Base-by-base conservation (phyloP, 2,888 invertebrate genomes). In the Dyspetes luteomarginatus region DNA sequence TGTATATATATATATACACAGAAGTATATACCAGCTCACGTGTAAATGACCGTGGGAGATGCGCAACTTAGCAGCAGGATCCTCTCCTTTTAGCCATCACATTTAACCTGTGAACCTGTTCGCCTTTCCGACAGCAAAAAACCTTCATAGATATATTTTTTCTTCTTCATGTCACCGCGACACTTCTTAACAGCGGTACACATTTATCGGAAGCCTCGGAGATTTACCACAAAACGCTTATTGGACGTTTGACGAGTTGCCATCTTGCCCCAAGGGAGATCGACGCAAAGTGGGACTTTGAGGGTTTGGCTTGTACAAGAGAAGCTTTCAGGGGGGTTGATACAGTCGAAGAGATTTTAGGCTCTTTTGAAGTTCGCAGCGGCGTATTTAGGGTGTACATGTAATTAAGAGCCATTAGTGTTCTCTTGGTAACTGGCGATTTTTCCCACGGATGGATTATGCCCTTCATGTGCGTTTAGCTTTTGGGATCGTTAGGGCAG, bases 31-130 rank as follows among this genome's bases (percentile, higher is more conserved):
- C 43, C 19, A 43, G 36, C n/a, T 55, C 55, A 52, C 50, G 43
- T 24, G 52, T 30, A 60, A 78, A 73, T 45, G 41, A 60, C 19
- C 60, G 78, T 73, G 72, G 67, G 67, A 78, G 67, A n/a, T 55
- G 24, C 43, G 28, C 65, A 55, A 65, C 30, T 50, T 0, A 58
- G 28, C 55, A 12, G 36, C 30, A 15, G 58, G 55, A 48, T 17
- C n/a, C 71, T 69, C 26, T 52, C 24, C 65, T 45, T 71, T 30
- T 3, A 48, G 19, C 26, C 19, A 41, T 60, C 15, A 2, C 22
- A 30, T 65, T 74, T 45, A 56, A 60, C 41, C 58, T 28, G 65
- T 60, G 48, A 72, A 78, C 78, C 72, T 78, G 78, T 67, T 50
- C 28, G 17, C 45, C 52, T 24, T 50, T 64, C 30, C 60, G 52